phyloP scores from a whole-genome alignment of 2,888 invertebrate species.

The Antheraea assamensis region DNA sequence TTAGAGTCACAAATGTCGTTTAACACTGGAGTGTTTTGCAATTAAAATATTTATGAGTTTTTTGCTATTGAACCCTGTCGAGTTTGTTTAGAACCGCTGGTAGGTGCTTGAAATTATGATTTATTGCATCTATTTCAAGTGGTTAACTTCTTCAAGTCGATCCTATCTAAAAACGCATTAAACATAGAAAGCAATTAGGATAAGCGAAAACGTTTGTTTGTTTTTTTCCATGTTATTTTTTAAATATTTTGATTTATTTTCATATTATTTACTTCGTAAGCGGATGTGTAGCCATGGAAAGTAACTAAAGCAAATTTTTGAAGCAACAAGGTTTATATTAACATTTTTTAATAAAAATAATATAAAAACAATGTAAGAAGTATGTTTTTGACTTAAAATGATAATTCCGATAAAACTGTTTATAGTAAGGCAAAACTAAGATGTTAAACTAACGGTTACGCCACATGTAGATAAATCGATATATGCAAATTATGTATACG shows the following conservation, averaged over 20 bases:
- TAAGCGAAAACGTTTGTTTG: conserved; percentile 18
- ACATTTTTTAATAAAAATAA: not conserved
- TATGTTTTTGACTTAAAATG: too few species aligned
- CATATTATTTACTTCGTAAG: not conserved
- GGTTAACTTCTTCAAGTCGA: conserved; percentile 37
- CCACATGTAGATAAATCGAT: not conserved
- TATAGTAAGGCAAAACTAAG: not conserved
- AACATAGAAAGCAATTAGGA: conserved; percentile 51
- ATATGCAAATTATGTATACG: not conserved
- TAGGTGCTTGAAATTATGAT: conserved; percentile 62
- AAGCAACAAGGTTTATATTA: not conserved
- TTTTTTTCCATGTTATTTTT: conserved; percentile 6
- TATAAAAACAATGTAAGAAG: too few species aligned
- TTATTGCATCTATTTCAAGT: conserved; percentile 58
- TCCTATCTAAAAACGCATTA: conserved; percentile 60
- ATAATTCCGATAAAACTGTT: not conserved
- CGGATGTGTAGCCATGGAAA: not conserved
- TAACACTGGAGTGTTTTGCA: conserved; percentile 44
- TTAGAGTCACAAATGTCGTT: conserved; percentile 39
- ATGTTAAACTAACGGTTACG: not conserved
- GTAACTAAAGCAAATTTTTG: not conserved
- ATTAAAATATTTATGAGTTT: conserved; percentile 62
- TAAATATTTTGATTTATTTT: conserved; percentile 1
- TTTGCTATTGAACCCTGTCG: conserved; percentile 48
- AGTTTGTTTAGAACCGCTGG: conserved; percentile 46